Evolutionary conservation across 1,140 invertebrate genomes (phyloP).

Genomic region (Vanessa atalanta): DNA sequence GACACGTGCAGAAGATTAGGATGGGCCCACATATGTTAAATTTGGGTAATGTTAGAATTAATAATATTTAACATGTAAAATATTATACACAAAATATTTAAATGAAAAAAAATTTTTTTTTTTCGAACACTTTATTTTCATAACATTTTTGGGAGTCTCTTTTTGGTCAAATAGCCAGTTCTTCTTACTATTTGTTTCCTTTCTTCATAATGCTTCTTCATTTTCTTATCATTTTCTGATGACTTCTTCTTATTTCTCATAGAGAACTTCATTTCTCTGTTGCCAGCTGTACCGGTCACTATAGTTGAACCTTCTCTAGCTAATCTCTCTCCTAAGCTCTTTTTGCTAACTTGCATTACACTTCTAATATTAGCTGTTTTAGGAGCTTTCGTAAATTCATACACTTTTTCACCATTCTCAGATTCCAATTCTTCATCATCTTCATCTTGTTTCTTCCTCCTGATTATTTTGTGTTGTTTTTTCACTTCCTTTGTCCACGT

Average conservation of each 20-base stretch:
- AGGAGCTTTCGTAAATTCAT: conserved; percentile 52
- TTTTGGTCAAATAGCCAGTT: conserved; percentile 78
- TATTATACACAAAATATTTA: background rate
- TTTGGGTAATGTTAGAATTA: too few relatives aligned
- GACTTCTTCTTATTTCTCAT: conserved; percentile 73
- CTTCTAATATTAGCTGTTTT: conserved; percentile 59
- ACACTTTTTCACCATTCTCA: conserved; percentile 52
- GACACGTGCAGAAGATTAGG: too few relatives aligned
- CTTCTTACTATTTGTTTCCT: conserved; percentile 87
- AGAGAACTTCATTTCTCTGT: conserved; percentile 90
- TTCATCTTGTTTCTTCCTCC: conserved; percentile 72
- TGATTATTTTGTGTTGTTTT: conserved; percentile 83
- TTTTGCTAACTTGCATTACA: conserved; percentile 79
- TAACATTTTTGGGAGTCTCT: conserved; percentile 57
- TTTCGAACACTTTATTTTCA: conserved; percentile 31
- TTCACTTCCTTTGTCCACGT: conserved; percentile 90
- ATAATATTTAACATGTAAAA: background rate
- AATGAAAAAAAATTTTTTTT: conserved; percentile 12
- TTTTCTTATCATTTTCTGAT: conserved; percentile 81
- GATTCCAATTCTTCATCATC: conserved; percentile 41
- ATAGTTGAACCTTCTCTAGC: conserved; percentile 82
- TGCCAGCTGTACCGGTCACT: conserved; percentile 83
- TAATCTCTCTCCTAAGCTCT: conserved; percentile 87
- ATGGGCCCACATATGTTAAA: too few relatives aligned
- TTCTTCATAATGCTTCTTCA: conserved; percentile 86